Percentiles rank a stretch among this genome's conserved stretches.
These are phyloP conservation scores for Rhagologus leucostigma DNA, from an alignment of 2,113 vertebrate species.

Conservation along the genomic window DNA sequence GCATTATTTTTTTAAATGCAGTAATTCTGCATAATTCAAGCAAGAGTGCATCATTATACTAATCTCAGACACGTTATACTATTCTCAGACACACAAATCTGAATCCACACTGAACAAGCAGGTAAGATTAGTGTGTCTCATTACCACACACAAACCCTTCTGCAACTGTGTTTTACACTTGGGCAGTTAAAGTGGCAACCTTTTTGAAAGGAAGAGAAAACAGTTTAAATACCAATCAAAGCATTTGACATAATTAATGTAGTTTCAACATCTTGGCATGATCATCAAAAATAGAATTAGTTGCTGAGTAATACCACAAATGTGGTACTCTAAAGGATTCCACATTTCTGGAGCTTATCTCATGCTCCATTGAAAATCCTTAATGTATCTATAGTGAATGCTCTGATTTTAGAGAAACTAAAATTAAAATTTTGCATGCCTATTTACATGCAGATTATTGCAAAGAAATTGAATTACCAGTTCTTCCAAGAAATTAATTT, in stretches of 20 bases:
- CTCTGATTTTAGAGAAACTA: slow-evolving; percentile 9
- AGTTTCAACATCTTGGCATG: background rate
- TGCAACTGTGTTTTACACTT: background rate
- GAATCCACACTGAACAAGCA: slow-evolving; percentile 22
- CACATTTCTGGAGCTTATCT: slow-evolving; percentile 27
- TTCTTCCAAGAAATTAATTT: slow-evolving; percentile 24
- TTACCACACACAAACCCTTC: background rate
- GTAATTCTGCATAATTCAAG: background rate
- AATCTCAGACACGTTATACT: background rate
- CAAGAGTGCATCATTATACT: background rate
- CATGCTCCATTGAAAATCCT: slow-evolving; percentile 38
- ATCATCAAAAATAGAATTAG: slow-evolving; percentile 44
- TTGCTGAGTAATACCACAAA: slow-evolving; percentile 27
- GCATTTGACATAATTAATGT: slow-evolving; percentile 17
- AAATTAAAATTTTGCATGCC: slow-evolving; percentile 39
- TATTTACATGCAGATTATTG: slow-evolving; percentile 28
- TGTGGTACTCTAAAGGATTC: background rate
- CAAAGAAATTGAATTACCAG: slow-evolving; percentile 12
- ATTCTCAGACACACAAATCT: slow-evolving; percentile 15
- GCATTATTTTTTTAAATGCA: background rate
- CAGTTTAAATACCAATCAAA: slow-evolving; percentile 29
- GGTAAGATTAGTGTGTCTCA: background rate
- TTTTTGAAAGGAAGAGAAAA: slow-evolving; percentile 27
- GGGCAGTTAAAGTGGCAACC: background rate
- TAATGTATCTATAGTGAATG: slow-evolving; percentile 17